A percentile compares a stretch with the other conserved stretches of the same genome.
Evolutionary conservation across 2,888 invertebrate species (phyloP).

Genomic region (Nematopogon swammerdamellus): DNA sequence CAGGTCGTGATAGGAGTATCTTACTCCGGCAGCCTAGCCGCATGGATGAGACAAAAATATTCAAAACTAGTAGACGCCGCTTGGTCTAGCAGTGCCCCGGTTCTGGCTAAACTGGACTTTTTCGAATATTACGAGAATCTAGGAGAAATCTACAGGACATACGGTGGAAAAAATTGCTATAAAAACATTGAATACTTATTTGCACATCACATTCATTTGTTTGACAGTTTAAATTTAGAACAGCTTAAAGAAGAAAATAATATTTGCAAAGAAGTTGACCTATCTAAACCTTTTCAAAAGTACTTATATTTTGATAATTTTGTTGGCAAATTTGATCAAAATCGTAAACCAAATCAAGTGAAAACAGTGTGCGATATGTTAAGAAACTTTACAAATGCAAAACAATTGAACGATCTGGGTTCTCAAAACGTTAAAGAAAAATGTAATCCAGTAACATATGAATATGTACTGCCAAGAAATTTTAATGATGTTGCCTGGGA

Average conservation of each 20-base stretch:
- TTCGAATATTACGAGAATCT: constrained; percentile 39
- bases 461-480: constrained; percentile 20
- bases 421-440: constrained; percentile 18
- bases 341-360: constrained; percentile 24
- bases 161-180: constrained; percentile 27
- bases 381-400: too few relatives aligned
- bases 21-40: constrained; percentile 40
- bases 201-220: constrained; percentile 22
- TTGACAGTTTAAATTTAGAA: constrained; percentile 22
- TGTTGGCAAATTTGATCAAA: constrained; percentile 26
- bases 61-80: constrained; percentile 37
- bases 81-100: constrained; percentile 41
- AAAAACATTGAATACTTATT: constrained; percentile 25
- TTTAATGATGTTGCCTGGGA: constrained; percentile 46
- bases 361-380: constrained; percentile 20
- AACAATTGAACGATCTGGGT: background rate
- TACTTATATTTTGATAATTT: constrained; percentile 32
- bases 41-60: constrained; percentile 36
- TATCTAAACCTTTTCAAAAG: constrained; percentile 26
- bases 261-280: constrained; percentile 29
- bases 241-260: constrained; percentile 29
- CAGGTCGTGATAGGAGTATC: constrained; percentile 36
- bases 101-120: constrained; percentile 37
- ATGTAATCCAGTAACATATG: constrained; percentile 29
- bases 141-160: constrained; percentile 29